Conservation (phyloP, 2,797 vertebrate species). For the Mus caroli region DNA sequence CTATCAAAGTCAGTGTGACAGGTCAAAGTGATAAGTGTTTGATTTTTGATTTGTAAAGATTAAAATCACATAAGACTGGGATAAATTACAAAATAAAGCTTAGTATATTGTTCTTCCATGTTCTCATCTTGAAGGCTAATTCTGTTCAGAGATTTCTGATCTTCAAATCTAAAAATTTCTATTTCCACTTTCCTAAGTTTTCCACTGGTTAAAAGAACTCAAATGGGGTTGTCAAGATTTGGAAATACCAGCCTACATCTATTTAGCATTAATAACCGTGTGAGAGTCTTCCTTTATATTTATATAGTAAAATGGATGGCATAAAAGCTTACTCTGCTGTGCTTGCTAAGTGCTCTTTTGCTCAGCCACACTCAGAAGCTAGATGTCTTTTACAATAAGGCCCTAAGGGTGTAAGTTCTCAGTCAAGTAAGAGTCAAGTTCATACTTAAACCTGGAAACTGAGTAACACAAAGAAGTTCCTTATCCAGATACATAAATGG, state of each 20-base stretch:
- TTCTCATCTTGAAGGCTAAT: background rate
- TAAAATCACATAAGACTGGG: background rate
- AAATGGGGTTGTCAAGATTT: background rate
- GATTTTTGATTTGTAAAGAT: background rate
- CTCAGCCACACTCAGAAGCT: background rate
- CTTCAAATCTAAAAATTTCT: background rate
- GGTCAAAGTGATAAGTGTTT: background rate
- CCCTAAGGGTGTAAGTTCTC: background rate
- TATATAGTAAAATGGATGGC: background rate
- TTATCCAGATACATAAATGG: background rate
- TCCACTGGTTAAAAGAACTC: constrained; percentile 15
- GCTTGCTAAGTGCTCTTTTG: background rate
- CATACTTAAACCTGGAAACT: background rate
- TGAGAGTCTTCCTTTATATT: constrained; percentile 3
- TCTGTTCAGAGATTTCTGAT: background rate
- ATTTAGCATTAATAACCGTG: constrained; percentile 27
- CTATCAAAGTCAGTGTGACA: background rate
- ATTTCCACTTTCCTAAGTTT: background rate
- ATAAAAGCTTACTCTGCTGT: background rate
- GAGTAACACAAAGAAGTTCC: background rate
- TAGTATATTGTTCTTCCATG: background rate
- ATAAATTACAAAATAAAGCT: background rate
- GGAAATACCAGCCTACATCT: background rate
- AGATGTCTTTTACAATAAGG: background rate
- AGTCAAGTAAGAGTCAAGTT: background rate